phyloP scores from a whole-genome alignment of 2,888 invertebrate genomes.

The Nemapogon koenigi region DNA sequence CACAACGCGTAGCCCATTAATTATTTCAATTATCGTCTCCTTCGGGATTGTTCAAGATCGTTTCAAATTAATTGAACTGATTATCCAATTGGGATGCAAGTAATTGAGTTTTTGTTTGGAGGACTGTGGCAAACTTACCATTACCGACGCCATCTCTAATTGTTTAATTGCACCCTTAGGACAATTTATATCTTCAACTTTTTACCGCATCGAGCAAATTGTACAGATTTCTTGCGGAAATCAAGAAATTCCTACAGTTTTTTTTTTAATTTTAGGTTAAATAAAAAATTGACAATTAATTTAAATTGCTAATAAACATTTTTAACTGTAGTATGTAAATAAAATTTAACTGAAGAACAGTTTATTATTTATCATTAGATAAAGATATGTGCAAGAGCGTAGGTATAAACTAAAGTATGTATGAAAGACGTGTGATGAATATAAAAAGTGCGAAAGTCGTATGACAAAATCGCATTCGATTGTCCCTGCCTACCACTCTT shows the following conservation, averaged over 20 bases:
- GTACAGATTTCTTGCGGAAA: neutral
- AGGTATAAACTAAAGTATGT: no score
- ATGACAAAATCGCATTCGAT: no score
- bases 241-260: neutral
- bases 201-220: neutral
- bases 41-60: constrained; percentile 21
- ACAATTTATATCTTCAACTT: constrained; percentile 1
- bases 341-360: no score
- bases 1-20: constrained; percentile 3
- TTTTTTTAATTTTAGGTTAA: neutral
- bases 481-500: no score
- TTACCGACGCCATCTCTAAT: constrained; percentile 16
- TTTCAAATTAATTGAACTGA: constrained; percentile 56
- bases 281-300: no score
- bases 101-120: constrained; percentile 38
- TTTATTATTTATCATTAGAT: no score
- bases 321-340: no score
- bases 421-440: no score
- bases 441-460: no score
- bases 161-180: constrained; percentile 5
- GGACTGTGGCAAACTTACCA: constrained; percentile 22
- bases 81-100: constrained; percentile 51
- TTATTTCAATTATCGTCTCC: constrained; percentile 7
- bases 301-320: no score
- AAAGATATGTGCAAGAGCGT: no score